Percentiles rank a stretch among this genome's conserved stretches.
Conservation (phyloP, 2,113 vertebrate genomes). For the Lepus europaeus region DNA sequence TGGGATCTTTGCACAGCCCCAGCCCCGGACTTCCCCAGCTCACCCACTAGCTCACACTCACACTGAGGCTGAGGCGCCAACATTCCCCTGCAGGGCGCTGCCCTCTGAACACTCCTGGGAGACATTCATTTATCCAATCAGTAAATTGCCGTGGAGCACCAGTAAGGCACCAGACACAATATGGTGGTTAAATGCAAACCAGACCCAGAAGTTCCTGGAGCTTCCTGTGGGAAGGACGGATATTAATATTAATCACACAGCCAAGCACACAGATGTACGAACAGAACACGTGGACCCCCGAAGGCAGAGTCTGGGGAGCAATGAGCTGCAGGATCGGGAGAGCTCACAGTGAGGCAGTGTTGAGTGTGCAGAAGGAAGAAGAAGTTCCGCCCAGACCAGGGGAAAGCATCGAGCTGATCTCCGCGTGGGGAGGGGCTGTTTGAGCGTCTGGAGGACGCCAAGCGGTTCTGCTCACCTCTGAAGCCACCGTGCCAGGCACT, state of each 20-base stretch:
- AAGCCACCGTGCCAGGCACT: background rate
- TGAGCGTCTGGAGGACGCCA: background rate
- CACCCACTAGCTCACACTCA: background rate
- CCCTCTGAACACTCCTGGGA: background rate
- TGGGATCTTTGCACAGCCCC: background rate
- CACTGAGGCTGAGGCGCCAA: background rate
- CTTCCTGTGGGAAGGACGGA: background rate
- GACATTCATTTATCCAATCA: background rate
- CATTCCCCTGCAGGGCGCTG: background rate
- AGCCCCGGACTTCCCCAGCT: background rate
- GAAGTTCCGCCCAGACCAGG: background rate
- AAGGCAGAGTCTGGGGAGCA: background rate
- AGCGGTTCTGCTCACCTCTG: constrained; percentile 24
- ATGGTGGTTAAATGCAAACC: background rate
- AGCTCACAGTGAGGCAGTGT: background rate
- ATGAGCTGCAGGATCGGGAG: background rate
- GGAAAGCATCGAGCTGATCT: constrained; percentile 1
- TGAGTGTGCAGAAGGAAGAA: background rate
- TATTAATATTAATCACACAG: background rate
- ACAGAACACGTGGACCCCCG: background rate
- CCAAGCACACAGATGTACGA: background rate
- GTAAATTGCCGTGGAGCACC: background rate
- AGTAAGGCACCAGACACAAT: background rate
- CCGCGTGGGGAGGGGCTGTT: background rate
- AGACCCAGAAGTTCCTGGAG: background rate